Conservation (phyloP, 2,888 invertebrate genomes). For the Camptogramma bilineatum region DNA sequence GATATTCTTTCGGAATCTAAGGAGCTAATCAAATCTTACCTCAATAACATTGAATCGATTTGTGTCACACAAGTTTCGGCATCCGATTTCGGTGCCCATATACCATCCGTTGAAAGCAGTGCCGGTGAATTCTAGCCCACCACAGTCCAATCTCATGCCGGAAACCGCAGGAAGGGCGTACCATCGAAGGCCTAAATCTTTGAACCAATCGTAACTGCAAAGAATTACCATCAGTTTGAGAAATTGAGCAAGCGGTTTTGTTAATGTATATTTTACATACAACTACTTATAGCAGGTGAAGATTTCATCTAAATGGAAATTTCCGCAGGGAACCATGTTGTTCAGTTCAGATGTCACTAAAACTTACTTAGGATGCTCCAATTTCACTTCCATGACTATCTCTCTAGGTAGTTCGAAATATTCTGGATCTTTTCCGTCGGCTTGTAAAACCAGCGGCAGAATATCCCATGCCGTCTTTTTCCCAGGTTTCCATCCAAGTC, state of each 20-base stretch:
- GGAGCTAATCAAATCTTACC: slow-evolving; percentile 78
- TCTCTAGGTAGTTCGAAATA: slow-evolving; percentile 96
- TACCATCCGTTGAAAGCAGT: slow-evolving; percentile 99
- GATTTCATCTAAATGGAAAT: neutral
- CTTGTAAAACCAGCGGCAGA: slow-evolving; percentile 94
- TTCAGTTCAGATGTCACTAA: no score
- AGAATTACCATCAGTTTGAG: slow-evolving; percentile 1
- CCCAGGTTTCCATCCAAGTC: slow-evolving; percentile 93
- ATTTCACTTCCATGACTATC: slow-evolving; percentile 92
- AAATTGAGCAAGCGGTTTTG: neutral
- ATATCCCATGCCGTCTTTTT: slow-evolving; percentile 94
- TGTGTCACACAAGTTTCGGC: slow-evolving; percentile 94
- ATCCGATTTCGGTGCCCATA: slow-evolving; percentile 98
- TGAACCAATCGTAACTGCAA: slow-evolving; percentile 94
- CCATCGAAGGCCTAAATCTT: slow-evolving; percentile 94
- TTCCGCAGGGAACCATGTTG: neutral
- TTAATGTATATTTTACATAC: neutral
- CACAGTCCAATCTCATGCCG: slow-evolving; percentile 96
- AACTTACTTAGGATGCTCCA: slow-evolving; percentile 94
- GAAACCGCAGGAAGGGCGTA: slow-evolving; percentile 95
- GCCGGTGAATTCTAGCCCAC: slow-evolving; percentile 96
- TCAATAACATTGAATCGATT: slow-evolving; percentile 94
- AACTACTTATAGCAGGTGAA: neutral
- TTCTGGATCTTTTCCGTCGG: slow-evolving; percentile 97
- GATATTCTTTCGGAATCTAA: no score